Percentiles rank a stretch among this genome's conserved stretches.
These are phyloP conservation scores for Tetramorium alpestre DNA, from an alignment of 1,140 invertebrate genomes.

Conservation along the genomic window DNA sequence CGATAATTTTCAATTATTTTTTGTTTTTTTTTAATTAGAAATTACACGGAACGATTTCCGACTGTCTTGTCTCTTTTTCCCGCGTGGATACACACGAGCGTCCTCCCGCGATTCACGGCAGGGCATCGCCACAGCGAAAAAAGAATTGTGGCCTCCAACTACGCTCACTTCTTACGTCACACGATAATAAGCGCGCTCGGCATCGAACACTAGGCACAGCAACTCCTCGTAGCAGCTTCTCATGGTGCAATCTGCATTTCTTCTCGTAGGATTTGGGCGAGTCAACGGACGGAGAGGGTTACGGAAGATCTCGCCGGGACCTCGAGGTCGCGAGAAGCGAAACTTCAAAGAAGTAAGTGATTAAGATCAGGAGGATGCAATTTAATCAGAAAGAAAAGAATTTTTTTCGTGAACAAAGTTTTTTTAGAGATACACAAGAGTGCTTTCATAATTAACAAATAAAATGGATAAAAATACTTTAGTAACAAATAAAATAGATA, in stretches of 20 bases:
- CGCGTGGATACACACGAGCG: background rate
- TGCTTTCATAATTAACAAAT: background rate
- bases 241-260: background rate
- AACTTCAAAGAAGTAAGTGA: conserved; percentile 14
- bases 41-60: background rate
- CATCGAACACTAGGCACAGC: conserved; percentile 50
- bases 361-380: background rate
- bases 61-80: background rate
- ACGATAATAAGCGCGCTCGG: conserved; percentile 53
- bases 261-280: conserved; percentile 40
- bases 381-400: background rate
- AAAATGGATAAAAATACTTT: background rate
- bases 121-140: conserved; percentile 44
- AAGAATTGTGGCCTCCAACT: conserved; percentile 52
- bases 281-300: background rate
- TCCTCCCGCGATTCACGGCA: conserved; percentile 27
- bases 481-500: background rate
- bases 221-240: conserved; percentile 11
- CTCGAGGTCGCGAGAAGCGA: conserved; percentile 8
- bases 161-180: conserved; percentile 69
- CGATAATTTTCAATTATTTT: background rate
- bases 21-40: background rate
- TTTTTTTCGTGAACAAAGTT: background rate
- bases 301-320: background rate
- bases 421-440: background rate